Evolutionary conservation across 2,888 invertebrate species (phyloP).

Genomic region (Pogonocherus hispidulus): DNA sequence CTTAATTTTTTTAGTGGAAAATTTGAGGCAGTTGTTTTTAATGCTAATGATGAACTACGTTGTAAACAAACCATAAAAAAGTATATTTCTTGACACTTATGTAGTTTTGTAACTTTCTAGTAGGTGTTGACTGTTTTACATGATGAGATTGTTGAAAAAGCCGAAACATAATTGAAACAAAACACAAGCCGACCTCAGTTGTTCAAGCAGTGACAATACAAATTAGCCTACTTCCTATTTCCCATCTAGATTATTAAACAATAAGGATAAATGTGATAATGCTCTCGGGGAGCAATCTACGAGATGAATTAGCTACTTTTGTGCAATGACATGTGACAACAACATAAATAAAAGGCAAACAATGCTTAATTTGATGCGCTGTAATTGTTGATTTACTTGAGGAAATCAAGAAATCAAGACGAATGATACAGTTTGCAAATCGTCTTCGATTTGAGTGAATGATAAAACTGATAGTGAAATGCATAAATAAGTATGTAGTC

Average conservation of each 20-base stretch:
- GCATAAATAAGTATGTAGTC: neutral
- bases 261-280: neutral
- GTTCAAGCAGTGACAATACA: neutral
- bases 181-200: neutral
- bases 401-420: neutral
- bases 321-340: neutral
- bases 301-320: conserved; percentile 9
- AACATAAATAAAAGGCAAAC: conserved; percentile 5
- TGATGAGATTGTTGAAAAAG: no score
- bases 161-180: no score
- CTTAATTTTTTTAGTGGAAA: no score
- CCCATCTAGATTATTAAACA: conserved; percentile 10
- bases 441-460: neutral
- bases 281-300: neutral
- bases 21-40: no score
- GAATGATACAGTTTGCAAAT: neutral
- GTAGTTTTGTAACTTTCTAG: no score
- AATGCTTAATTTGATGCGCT: conserved; percentile 13
- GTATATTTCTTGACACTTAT: no score
- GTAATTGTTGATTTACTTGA: neutral
- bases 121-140: no score
- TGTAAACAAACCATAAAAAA: no score
- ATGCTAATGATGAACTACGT: no score
- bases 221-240: conserved; percentile 6
- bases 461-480: no score